A percentile compares a stretch with the other conserved stretches of the same genome.
These are phyloP conservation scores for Oscheius sp. DNA, from an alignment of 2,888 invertebrate species.

Conservation along the genomic window DNA sequence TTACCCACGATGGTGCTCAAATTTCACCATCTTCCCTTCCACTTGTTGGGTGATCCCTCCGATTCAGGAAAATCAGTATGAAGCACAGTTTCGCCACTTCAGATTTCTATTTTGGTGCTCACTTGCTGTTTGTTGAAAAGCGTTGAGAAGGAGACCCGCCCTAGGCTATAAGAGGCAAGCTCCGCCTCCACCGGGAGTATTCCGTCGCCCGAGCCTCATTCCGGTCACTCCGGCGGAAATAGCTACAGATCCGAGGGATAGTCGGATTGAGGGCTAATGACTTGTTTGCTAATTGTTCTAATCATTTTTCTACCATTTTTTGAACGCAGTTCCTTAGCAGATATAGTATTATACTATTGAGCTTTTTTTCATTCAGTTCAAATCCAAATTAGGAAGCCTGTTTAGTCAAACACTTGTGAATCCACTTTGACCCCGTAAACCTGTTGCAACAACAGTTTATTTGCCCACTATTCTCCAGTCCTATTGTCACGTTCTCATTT, in stretches of 20 bases:
- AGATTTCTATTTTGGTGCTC: constrained; percentile 31
- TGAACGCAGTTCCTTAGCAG: not conserved
- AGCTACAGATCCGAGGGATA: not conserved
- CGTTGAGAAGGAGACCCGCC: constrained; percentile 28
- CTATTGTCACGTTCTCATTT: constrained; percentile 12
- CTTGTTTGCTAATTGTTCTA: not conserved
- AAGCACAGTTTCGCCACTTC: constrained; percentile 26
- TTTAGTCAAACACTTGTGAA: constrained; percentile 1
- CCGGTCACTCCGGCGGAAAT: constrained; percentile 26
- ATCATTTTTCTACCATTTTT: not conserved
- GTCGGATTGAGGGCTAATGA: not conserved
- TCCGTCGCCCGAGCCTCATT: constrained; percentile 25
- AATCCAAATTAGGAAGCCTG: not conserved
- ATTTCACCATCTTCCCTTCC: not conserved
- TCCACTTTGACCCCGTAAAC: constrained; percentile 24
- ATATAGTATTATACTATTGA: too few relatives aligned
- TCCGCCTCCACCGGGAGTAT: constrained; percentile 28
- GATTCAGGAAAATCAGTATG: constrained; percentile 19
- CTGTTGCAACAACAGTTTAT: constrained; percentile 27
- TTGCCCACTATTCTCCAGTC: constrained; percentile 1
- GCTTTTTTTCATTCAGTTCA: not conserved
- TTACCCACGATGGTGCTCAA: too few relatives aligned
- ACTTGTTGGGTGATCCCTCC: not conserved
- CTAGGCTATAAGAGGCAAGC: constrained; percentile 31
- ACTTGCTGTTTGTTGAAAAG: constrained; percentile 28